Base-by-base conservation (phyloP, 2,888 invertebrate genomes). In the Buathra laborator region DNA sequence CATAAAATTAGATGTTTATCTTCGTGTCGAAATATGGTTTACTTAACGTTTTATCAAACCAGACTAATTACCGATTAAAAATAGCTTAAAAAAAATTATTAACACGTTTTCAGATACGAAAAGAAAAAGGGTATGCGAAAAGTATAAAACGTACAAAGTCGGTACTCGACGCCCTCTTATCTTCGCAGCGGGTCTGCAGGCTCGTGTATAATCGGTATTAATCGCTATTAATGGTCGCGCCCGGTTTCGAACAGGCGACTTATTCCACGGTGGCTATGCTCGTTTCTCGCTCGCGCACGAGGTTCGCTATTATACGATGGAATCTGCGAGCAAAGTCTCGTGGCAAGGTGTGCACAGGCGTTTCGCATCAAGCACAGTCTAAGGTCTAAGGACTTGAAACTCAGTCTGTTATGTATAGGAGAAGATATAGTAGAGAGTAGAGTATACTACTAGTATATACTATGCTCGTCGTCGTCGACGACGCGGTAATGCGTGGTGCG, bases 201-300 rank as follows among this genome's bases (percentile, higher is more conserved):
- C 51, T 43, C 56, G 19, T 81, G 24, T 44, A 37, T 71, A 71
- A 77, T 71, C 70, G n/a, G 66, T 53, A 56, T 76, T 76, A 76
- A 82, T 82, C 76, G 64, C 53, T 76, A 71, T 82, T 77, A 82
- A 82, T 76, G 64, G 56, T 77, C 29, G 74, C 19, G 44, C 53
- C 46, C 32, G 48, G 48, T 56, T 37, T 71, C 37, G 1, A 43
- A 37, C 46, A 74, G 67, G 72, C 48, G 59, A 59, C 67, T 81
- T 59, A 74, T 67, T 74, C 46, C 16, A 44, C 46, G 19, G 43
- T 37, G 12, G 24, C 12, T 32, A 64, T 76, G 70, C 64, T 71
- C 44, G 46, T 44, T 32, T 51, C 51, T 19, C 24, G 9, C 53
- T 44, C 12, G 51, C 56, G 44, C 53, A 53, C 37, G 44, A 53